Conservation (phyloP, 1,140 invertebrate genomes). For the Scaptomyza graminum region DNA sequence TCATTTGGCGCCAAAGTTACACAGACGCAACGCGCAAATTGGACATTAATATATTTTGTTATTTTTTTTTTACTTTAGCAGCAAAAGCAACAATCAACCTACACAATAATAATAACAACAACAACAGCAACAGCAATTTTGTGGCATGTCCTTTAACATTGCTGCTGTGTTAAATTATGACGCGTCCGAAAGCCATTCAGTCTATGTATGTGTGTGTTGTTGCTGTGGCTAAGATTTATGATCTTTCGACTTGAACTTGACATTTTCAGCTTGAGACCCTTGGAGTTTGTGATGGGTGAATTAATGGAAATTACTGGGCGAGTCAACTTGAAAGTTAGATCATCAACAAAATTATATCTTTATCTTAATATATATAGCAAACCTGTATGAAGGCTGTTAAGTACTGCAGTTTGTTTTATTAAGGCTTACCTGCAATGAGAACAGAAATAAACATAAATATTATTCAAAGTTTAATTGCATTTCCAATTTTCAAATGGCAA, state of each 20-base stretch:
- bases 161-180: conserved; percentile 56
- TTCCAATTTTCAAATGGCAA: conserved; percentile 49
- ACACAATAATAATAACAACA: conserved; percentile 2
- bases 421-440: conserved; percentile 66
- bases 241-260: conserved; percentile 64
- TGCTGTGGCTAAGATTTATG: conserved; percentile 53
- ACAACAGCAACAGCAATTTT: conserved; percentile 28
- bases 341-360: conserved; percentile 5
- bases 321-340: conserved; percentile 33
- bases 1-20: conserved; percentile 68
- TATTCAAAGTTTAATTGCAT: conserved; percentile 52
- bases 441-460: conserved; percentile 37
- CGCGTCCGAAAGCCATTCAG: conserved; percentile 36
- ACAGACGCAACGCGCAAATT: conserved; percentile 72
- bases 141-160: conserved; percentile 27
- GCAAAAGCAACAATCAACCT: conserved; percentile 17
- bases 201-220: conserved; percentile 7
- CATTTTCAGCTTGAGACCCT: conserved; percentile 35
- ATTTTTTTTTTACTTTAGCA: conserved; percentile 37
- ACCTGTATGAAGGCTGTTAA: conserved; percentile 1
- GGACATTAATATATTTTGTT: conserved; percentile 78
- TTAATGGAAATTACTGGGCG: conserved; percentile 51
- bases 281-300: conserved; percentile 51
- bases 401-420: neutral
- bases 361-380: neutral